Conservation (phyloP, 2,113 vertebrate species). For the western clawed frog (Xenopus tropicalis) region DNA sequence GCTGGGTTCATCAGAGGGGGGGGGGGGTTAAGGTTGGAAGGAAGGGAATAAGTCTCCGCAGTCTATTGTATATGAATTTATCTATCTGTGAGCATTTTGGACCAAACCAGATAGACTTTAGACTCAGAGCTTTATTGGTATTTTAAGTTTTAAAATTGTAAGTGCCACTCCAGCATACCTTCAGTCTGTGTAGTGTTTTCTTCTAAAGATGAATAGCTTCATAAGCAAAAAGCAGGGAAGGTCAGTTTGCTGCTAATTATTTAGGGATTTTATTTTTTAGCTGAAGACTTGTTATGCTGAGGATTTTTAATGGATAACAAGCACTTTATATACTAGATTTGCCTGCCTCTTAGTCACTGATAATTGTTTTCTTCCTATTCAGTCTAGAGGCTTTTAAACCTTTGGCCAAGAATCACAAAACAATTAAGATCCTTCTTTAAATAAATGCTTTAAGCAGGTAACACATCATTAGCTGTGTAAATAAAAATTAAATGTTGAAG, state of each 20-base stretch:
- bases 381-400: slow-evolving; percentile 30
- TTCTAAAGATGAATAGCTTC: neutral
- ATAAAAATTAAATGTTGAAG: slow-evolving; percentile 32
- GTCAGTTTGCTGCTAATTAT: slow-evolving; percentile 14
- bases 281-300: slow-evolving; percentile 6
- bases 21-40: too few relatives aligned
- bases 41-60: too few relatives aligned
- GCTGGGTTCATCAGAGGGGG: too few relatives aligned
- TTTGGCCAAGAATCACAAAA: slow-evolving; percentile 19
- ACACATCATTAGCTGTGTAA: slow-evolving; percentile 36
- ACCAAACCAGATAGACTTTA: too few relatives aligned
- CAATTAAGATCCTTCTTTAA: slow-evolving; percentile 35
- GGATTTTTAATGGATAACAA: slow-evolving; percentile 22
- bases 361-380: slow-evolving; percentile 33
- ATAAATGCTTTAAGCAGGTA: slow-evolving; percentile 31
- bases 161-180: too few relatives aligned
- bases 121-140: too few relatives aligned
- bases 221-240: slow-evolving; percentile 7
- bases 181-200: too few relatives aligned
- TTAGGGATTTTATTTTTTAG: slow-evolving; percentile 6
- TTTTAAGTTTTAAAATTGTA: too few relatives aligned
- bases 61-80: too few relatives aligned
- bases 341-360: slow-evolving; percentile 13
- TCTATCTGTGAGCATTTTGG: too few relatives aligned
- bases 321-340: slow-evolving; percentile 6